Conservation (phyloP, 64 coral and sea anemone species). For the Stichodactyla mertensii region DNA sequence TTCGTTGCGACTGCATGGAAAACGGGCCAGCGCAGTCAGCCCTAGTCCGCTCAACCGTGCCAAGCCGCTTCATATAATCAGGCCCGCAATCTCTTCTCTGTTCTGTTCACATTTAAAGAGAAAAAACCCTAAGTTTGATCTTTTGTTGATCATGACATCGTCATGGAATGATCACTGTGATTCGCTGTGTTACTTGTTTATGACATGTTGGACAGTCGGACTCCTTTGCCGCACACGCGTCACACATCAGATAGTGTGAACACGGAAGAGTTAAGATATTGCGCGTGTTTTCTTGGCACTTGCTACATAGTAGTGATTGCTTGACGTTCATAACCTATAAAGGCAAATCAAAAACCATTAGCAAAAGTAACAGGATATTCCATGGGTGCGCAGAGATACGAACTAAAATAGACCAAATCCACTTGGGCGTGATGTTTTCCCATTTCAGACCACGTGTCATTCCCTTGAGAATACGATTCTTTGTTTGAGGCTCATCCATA, state of each 20-base stretch:
- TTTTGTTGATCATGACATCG: neutral
- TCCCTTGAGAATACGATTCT: no score
- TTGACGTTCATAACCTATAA: constrained; percentile 87
- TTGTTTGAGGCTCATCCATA: no score
- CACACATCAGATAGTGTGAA: constrained; percentile 90
- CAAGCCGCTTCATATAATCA: no score
- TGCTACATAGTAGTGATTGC: constrained; percentile 68
- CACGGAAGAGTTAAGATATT: constrained; percentile 88
- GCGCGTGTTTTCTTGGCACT: constrained; percentile 72
- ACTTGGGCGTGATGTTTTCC: no score
- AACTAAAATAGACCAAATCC: no score
- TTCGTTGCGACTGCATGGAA: no score
- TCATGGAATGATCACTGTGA: constrained; percentile 27
- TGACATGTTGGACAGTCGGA: constrained; percentile 80
- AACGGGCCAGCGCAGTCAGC: no score
- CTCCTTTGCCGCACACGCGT: constrained; percentile 72
- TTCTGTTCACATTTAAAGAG: constrained; percentile 11
- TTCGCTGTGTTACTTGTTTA: constrained; percentile 80
- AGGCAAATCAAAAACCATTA: neutral
- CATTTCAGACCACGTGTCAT: no score
- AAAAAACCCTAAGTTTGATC: constrained; percentile 17
- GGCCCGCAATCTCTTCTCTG: neutral
- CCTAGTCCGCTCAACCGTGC: no score
- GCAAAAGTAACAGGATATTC: neutral
- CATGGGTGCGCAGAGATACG: no score